Percentiles rank a stretch among this genome's conserved stretches.
Evolutionary conservation across 2,888 invertebrate species (phyloP).

Genomic region (Aphidius colemani): DNA sequence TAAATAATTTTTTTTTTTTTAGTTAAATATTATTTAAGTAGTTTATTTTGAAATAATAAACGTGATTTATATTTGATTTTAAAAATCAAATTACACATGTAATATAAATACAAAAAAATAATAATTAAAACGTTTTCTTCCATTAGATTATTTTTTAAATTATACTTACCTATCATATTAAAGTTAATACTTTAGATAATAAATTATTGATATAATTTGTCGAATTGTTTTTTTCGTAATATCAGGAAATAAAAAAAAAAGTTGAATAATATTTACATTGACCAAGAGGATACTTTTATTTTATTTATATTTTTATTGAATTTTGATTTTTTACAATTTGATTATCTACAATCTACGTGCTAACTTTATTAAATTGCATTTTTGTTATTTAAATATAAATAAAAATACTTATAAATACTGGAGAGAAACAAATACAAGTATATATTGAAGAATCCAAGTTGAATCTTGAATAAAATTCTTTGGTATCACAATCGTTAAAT

Average conservation of each 20-base stretch:
- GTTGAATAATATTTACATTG: not conserved
- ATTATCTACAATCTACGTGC: too few species aligned
- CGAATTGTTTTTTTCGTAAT: not conserved
- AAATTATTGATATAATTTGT: not conserved
- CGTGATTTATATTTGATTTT: not conserved
- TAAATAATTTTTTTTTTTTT: not conserved
- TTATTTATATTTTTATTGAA: too few species aligned
- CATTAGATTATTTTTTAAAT: slow-evolving; percentile 21
- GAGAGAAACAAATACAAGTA: not conserved
- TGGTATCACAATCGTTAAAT: too few species aligned
- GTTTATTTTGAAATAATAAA: slow-evolving; percentile 2
- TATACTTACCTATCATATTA: not conserved
- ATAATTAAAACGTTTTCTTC: slow-evolving; percentile 16
- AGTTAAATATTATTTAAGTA: slow-evolving; percentile 12
- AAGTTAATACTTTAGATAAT: too few species aligned
- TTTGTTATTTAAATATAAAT: too few species aligned
- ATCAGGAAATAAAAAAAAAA: not conserved
- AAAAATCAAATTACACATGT: slow-evolving; percentile 10
- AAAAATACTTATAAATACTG: too few species aligned
- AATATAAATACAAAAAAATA: too few species aligned
- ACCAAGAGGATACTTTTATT: too few species aligned
- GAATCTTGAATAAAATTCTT: too few species aligned
- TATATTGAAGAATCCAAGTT: not conserved
- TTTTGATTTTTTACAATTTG: too few species aligned
- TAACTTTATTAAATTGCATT: too few species aligned